Conservation (phyloP, 1,140 invertebrate genomes). For the Drosophila arawakana region DNA sequence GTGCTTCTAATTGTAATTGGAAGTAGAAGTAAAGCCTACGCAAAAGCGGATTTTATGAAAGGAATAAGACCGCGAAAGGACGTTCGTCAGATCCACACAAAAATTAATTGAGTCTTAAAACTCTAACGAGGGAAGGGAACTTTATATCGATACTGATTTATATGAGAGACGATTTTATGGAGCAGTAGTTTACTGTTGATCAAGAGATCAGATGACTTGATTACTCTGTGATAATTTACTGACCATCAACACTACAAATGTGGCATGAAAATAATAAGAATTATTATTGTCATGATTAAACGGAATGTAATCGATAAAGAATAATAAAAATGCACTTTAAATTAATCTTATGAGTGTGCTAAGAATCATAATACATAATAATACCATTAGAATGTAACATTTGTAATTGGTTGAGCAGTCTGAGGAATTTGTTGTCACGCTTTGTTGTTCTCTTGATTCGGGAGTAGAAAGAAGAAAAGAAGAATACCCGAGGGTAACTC, state of each 20-base stretch:
- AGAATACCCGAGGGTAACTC: conserved; percentile 16
- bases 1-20: conserved; percentile 64
- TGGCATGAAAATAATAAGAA: conserved; percentile 2
- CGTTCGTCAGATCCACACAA: conserved; percentile 15
- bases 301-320: conserved; percentile 1
- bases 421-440: conserved; percentile 40
- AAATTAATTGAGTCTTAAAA: conserved; percentile 21
- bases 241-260: conserved; percentile 15
- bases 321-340: not conserved
- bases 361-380: conserved; percentile 21
- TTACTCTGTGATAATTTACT: not conserved
- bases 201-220: not conserved
- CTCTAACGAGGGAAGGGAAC: conserved; percentile 21
- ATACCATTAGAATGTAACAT: conserved; percentile 6
- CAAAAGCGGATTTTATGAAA: conserved; percentile 52
- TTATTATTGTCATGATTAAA: conserved; percentile 13
- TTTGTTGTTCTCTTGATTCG: conserved; percentile 34
- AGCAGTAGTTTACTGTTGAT: conserved; percentile 44
- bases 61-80: conserved; percentile 35
- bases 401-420: conserved; percentile 23
- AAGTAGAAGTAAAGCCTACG: conserved; percentile 46
- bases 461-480: conserved; percentile 16
- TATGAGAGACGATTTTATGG: conserved; percentile 41
- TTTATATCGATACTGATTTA: conserved; percentile 21
- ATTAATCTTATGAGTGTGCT: conserved; percentile 8